Evolutionary conservation across 53 echinoderm and acorn worm species (phyloP).

Genomic region (Echinometra lucunter): DNA sequence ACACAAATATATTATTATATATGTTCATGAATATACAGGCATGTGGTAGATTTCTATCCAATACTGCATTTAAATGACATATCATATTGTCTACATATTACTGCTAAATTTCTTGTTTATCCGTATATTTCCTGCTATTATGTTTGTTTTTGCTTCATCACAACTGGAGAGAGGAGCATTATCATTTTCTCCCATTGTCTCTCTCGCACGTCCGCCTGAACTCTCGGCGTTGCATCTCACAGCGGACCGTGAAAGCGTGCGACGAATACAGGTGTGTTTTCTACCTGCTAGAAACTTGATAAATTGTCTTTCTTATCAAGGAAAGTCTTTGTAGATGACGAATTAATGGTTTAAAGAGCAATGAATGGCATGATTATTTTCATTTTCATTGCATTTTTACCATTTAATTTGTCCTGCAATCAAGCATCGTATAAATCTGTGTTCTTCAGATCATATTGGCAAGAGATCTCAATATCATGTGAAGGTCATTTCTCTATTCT

Average conservation of each 20-base stretch:
- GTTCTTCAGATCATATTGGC: background rate
- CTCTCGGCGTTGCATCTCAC: background rate
- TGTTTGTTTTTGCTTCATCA: background rate
- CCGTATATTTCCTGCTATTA: too few species aligned
- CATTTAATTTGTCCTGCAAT: background rate
- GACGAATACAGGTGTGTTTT: background rate
- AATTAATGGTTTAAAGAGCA: constrained; percentile 36
- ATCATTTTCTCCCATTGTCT: background rate
- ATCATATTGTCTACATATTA: background rate
- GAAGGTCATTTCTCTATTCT: background rate
- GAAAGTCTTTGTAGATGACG: background rate
- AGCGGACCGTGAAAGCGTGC: background rate
- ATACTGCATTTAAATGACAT: background rate
- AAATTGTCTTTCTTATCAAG: background rate
- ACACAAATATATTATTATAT: background rate
- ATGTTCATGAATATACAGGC: background rate
- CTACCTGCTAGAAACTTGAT: background rate
- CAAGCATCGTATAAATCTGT: background rate
- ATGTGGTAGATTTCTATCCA: background rate
- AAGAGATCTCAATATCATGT: background rate
- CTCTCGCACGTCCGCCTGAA: background rate
- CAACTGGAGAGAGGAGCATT: background rate
- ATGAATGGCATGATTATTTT: background rate
- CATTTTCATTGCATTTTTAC: constrained; percentile 18
- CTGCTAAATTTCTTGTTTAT: background rate